Evolutionary conservation across 2,113 vertebrate species (phyloP).

Genomic region (Forbesichthys papilliferus): DNA sequence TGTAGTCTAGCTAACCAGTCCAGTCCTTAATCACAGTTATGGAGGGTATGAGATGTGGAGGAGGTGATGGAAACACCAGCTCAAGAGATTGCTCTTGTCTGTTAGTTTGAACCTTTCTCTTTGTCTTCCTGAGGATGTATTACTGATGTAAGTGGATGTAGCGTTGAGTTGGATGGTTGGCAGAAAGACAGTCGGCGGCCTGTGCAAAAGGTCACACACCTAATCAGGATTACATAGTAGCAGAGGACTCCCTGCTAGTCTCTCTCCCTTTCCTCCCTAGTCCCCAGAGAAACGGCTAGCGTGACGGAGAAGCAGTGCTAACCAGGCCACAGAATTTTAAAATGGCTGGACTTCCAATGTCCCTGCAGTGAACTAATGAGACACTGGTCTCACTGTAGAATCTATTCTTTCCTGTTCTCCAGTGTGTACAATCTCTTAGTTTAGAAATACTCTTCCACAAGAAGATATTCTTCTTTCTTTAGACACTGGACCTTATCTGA

Average conservation of each 20-base stretch:
- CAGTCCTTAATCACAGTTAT: no score
- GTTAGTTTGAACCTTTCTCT: background rate
- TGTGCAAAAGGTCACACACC: slow-evolving; percentile 24
- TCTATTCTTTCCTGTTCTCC: background rate
- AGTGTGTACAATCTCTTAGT: background rate
- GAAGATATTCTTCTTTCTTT: no score
- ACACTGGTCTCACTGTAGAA: background rate
- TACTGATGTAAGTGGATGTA: background rate
- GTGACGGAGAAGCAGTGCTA: background rate
- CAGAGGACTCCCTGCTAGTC: slow-evolving; percentile 2
- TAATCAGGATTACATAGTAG: slow-evolving; percentile 2
- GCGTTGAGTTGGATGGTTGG: background rate
- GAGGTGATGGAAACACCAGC: no score
- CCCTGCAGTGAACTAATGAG: background rate
- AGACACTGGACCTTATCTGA: no score
- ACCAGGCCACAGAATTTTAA: slow-evolving; percentile 14
- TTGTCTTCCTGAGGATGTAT: background rate
- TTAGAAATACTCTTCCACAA: background rate
- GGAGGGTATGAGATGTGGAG: no score
- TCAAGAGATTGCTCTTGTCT: no score
- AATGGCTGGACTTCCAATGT: slow-evolving; percentile 24
- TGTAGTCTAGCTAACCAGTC: no score
- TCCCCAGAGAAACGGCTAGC: slow-evolving; percentile 2
- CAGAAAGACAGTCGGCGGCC: background rate
- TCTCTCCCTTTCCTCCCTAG: background rate